Conservation (phyloP, 2,888 invertebrate species). For the Nomada fabriciana region DNA sequence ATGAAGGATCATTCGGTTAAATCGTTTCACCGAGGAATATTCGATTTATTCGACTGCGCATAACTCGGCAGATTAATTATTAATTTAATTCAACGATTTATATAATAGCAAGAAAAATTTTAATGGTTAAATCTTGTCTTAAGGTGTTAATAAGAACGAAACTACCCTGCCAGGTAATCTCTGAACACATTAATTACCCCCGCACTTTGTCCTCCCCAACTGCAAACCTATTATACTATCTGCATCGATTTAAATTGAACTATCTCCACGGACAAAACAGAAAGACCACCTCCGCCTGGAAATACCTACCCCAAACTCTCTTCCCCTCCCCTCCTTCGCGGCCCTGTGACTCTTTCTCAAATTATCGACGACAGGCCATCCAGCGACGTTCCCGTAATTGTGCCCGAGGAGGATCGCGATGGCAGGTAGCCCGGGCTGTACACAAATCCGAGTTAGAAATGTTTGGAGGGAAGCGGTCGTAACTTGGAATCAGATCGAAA, state of each 20-base stretch:
- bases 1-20: too few species aligned
- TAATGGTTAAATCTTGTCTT: too few species aligned
- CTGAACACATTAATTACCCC: background rate
- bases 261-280: background rate
- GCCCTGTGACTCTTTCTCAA: constrained; percentile 4
- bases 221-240: background rate
- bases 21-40: too few species aligned
- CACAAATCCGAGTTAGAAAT: constrained; percentile 48
- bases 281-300: background rate
- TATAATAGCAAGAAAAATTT: too few species aligned
- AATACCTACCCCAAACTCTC: background rate
- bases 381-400: constrained; percentile 21
- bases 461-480: constrained; percentile 38
- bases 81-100: too few species aligned
- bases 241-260: background rate
- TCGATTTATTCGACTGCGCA: too few species aligned
- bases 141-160: too few species aligned
- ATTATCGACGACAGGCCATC: constrained; percentile 28
- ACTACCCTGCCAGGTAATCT: background rate
- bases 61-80: too few species aligned
- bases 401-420: background rate
- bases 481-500: constrained; percentile 72
- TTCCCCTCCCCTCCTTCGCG: background rate
- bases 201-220: background rate
- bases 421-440: constrained; percentile 3